These are phyloP conservation scores for Andrena dorsata DNA, from an alignment of 2,888 invertebrate genomes.

Conservation along the genomic window DNA sequence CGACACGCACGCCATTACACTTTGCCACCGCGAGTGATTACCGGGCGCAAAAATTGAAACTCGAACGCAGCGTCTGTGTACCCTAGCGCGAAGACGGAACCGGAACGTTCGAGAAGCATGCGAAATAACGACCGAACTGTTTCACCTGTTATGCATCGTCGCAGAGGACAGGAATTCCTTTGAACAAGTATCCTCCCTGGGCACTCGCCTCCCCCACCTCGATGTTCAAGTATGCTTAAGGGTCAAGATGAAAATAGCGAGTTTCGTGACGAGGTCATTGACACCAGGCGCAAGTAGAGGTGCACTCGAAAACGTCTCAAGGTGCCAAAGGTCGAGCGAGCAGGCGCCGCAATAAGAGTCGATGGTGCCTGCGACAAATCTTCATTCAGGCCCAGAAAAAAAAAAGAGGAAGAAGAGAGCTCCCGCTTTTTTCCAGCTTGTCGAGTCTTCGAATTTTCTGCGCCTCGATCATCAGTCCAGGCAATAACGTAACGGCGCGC, in stretches of 20 bases:
- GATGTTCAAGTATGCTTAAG: slow-evolving; percentile 45
- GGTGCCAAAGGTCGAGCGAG: slow-evolving; percentile 54
- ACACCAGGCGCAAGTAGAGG: slow-evolving; percentile 40
- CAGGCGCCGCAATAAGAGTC: slow-evolving; percentile 44
- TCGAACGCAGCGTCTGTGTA: background rate
- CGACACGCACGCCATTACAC: slow-evolving; percentile 11
- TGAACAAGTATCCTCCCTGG: slow-evolving; percentile 36
- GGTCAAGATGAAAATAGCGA: slow-evolving; percentile 61
- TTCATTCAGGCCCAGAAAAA: background rate
- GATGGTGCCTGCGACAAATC: slow-evolving; percentile 35
- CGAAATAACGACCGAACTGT: background rate
- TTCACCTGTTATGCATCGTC: slow-evolving; percentile 6
- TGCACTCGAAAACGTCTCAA: slow-evolving; percentile 44
- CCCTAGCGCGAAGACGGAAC: background rate
- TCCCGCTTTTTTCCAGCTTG: background rate
- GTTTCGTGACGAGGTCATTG: slow-evolving; percentile 58
- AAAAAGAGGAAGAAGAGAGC: background rate
- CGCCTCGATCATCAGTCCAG: no score
- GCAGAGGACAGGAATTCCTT: background rate
- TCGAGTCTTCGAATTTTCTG: background rate
- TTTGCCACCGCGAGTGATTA: slow-evolving; percentile 6
- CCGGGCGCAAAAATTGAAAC: slow-evolving; percentile 26
- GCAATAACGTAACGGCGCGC: background rate
- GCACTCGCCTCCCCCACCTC: slow-evolving; percentile 47
- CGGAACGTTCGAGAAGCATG: background rate